Evolutionary conservation across 2,113 vertebrate genomes (phyloP).

Genomic region (Tricholaema leucomelas): DNA sequence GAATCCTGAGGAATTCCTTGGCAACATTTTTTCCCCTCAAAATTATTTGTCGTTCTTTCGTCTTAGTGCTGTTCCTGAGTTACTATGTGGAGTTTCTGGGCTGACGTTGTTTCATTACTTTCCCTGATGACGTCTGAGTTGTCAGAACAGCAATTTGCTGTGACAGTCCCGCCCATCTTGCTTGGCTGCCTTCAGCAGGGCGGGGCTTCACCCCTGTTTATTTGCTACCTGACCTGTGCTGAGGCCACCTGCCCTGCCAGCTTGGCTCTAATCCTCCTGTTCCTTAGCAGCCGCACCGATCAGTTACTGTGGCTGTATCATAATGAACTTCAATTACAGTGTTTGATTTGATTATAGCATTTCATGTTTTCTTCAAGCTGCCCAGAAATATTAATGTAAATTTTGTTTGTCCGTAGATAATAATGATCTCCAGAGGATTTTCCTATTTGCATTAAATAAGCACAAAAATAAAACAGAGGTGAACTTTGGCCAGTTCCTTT

Average conservation of each 20-base stretch:
- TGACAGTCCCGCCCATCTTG: too few relatives aligned
- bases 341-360: not conserved
- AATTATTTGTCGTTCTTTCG: too few relatives aligned
- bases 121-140: not conserved
- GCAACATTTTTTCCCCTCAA: too few relatives aligned
- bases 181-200: not conserved
- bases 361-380: not conserved
- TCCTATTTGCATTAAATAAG: too few relatives aligned
- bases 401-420: not conserved
- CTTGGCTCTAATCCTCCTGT: too few relatives aligned
- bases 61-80: not conserved
- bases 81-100: not conserved
- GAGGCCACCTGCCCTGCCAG: not conserved
- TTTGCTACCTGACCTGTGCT: not conserved
- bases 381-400: not conserved
- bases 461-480: too few relatives aligned
- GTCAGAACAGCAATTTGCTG: accelerated
- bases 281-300: not conserved
- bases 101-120: not conserved
- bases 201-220: accelerated
- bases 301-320: too few relatives aligned
- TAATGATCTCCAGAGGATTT: slow-evolving; percentile 46
- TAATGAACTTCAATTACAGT: not conserved
- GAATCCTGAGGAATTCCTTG: too few relatives aligned
- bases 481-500: slow-evolving; percentile 44